A percentile compares a stretch with the other conserved stretches of the same genome.
phyloP scores from a whole-genome alignment of 37 sponge, comb jelly and placozoan genomes.

The Oscarella lobularis region DNA sequence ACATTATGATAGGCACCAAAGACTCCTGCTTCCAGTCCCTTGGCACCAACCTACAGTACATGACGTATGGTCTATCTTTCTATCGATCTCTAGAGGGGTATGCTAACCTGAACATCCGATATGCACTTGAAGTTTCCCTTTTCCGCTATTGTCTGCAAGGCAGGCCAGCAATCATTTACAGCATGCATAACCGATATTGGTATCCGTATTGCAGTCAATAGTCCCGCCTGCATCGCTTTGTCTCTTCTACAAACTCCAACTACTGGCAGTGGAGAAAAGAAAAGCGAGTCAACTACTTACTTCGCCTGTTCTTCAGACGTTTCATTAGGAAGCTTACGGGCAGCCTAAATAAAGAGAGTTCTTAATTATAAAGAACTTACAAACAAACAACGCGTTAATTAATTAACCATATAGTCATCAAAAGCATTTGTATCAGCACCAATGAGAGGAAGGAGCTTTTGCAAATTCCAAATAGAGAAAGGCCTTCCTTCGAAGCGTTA shows the following conservation, averaged over 20 bases:
- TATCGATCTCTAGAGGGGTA: neutral
- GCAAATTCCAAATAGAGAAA: constrained; percentile 77
- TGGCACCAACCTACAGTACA: constrained; percentile 62
- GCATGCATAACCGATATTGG: constrained; percentile 64
- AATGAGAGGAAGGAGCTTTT: constrained; percentile 69
- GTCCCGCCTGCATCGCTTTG: constrained; percentile 17
- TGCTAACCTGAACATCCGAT: constrained; percentile 69
- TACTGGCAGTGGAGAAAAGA: too few relatives aligned
- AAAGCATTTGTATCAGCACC: constrained; percentile 79
- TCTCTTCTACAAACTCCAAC: constrained; percentile 7
- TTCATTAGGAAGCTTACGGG: neutral
- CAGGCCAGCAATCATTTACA: constrained; percentile 71
- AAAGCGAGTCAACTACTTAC: too few relatives aligned
- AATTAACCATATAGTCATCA: constrained; percentile 44
- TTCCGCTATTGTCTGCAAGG: constrained; percentile 43
- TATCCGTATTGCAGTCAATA: constrained; percentile 11
- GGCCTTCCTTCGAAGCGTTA: constrained; percentile 73
- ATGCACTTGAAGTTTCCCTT: constrained; percentile 57
- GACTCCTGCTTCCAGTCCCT: constrained; percentile 69
- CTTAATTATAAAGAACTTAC: neutral
- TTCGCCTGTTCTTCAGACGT: neutral
- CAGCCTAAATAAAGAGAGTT: neutral
- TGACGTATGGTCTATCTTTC: too few relatives aligned
- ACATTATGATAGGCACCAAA: constrained; percentile 84
- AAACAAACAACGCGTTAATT: neutral